A percentile compares a stretch with the other conserved stretches of the same genome.
Evolutionary conservation across 2,888 invertebrate species (phyloP).

Genomic region (Eilema depressum): DNA sequence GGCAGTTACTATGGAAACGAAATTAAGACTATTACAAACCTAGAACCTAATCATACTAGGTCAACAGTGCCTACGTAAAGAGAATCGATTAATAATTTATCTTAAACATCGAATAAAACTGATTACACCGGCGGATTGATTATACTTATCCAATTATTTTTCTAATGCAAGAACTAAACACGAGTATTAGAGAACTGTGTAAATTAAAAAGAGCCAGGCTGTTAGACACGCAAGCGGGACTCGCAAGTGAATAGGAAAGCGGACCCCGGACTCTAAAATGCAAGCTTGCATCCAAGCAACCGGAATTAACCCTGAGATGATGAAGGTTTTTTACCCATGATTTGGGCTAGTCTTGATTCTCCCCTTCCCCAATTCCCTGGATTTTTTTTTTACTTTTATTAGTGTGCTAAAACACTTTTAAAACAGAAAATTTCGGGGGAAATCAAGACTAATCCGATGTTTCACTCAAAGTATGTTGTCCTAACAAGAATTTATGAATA

Average conservation of each 20-base stretch:
- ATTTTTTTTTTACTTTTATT: too few relatives aligned
- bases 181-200: not conserved
- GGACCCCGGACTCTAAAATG: too few relatives aligned
- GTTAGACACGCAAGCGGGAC: not conserved
- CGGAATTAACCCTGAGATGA: too few relatives aligned
- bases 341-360: too few relatives aligned
- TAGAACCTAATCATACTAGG: not conserved
- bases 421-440: too few relatives aligned
- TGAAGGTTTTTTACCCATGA: too few relatives aligned
- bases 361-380: too few relatives aligned
- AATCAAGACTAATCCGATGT: too few relatives aligned
- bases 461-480: not conserved
- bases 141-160: constrained; percentile 2
- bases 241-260: not conserved
- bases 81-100: constrained; percentile 10
- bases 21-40: not conserved
- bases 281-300: too few relatives aligned
- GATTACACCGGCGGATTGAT: constrained; percentile 1
- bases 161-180: not conserved
- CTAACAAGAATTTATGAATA: not conserved
- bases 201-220: not conserved
- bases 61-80: not conserved
- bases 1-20: not conserved
- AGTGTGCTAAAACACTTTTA: too few relatives aligned
- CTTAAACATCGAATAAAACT: constrained; percentile 12